Percentiles rank a stretch among this genome's conserved stretches.
These are phyloP conservation scores for Shargacucullia verbasci DNA, from an alignment of 2,888 invertebrate genomes.

Conservation along the genomic window DNA sequence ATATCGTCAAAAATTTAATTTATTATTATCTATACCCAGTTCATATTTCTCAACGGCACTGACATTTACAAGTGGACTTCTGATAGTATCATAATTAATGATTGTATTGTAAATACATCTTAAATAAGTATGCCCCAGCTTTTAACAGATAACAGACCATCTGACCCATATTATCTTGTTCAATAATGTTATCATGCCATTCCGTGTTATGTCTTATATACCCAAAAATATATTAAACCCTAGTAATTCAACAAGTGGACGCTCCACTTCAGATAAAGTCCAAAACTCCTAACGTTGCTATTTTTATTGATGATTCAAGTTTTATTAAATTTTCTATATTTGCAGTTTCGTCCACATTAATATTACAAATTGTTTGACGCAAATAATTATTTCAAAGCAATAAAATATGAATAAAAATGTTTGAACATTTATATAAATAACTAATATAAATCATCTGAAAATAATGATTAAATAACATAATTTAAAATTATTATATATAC, in stretches of 20 bases:
- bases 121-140: slow-evolving; percentile 16
- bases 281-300: slow-evolving; percentile 1
- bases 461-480: too few species aligned
- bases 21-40: neutral
- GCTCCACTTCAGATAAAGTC: slow-evolving; percentile 15
- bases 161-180: slow-evolving; percentile 27
- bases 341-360: slow-evolving; percentile 28
- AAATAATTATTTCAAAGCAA: neutral
- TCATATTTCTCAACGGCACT: neutral
- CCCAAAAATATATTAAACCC: slow-evolving; percentile 10
- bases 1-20: neutral
- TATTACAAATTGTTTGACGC: slow-evolving; percentile 10
- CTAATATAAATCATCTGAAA: too few species aligned
- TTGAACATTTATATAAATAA: too few species aligned
- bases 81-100: slow-evolving; percentile 23
- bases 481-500: too few species aligned
- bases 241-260: slow-evolving; percentile 2
- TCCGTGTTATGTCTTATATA: slow-evolving; percentile 14
- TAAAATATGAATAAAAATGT: too few species aligned
- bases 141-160: slow-evolving; percentile 24
- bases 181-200: slow-evolving; percentile 29
- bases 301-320: slow-evolving; percentile 31
- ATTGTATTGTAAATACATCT: slow-evolving; percentile 21
- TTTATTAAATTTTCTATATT: slow-evolving; percentile 9
- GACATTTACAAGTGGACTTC: slow-evolving; percentile 4